phyloP scores from a whole-genome alignment of 2,113 vertebrate genomes.

The Gadus macrocephalus region DNA sequence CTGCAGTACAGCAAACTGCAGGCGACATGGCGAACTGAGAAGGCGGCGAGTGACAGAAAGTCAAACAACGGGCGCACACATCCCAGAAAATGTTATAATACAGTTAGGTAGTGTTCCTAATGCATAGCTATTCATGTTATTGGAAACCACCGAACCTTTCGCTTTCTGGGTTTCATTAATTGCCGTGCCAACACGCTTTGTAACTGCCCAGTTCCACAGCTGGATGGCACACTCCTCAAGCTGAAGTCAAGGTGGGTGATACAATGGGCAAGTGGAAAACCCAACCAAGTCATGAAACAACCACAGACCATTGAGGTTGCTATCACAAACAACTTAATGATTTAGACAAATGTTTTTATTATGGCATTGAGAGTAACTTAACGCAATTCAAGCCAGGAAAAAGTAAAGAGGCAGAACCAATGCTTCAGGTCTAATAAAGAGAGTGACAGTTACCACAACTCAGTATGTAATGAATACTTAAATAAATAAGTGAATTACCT shows the following conservation, averaged over 20 bases:
- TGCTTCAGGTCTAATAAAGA: too few species aligned
- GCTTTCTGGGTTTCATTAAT: slow-evolving; percentile 77
- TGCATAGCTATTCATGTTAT: neutral
- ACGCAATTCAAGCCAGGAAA: too few species aligned
- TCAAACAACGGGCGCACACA: neutral
- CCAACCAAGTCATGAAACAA: neutral
- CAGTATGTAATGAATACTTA: too few species aligned
- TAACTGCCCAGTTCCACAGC: slow-evolving; percentile 91
- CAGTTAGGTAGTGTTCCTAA: neutral
- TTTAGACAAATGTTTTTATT: too few species aligned
- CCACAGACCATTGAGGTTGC: neutral
- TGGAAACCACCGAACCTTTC: slow-evolving; percentile 68
- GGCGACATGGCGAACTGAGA: slow-evolving; percentile 81
- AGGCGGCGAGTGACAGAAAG: slow-evolving; percentile 25
- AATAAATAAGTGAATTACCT: slow-evolving; percentile 44
- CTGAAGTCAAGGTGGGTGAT: slow-evolving; percentile 55
- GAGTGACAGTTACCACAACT: too few species aligned
- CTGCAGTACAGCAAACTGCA: slow-evolving; percentile 76
- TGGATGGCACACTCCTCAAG: slow-evolving; percentile 80
- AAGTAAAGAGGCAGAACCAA: too few species aligned
- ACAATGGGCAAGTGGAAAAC: neutral
- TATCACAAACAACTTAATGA: too few species aligned
- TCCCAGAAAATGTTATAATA: neutral
- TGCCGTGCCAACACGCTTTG: slow-evolving; percentile 60
- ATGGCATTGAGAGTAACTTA: too few species aligned